Percentiles rank a stretch among this genome's conserved stretches.
Conservation (phyloP, 2,113 vertebrate genomes). For the Xiphophorus hellerii region DNA sequence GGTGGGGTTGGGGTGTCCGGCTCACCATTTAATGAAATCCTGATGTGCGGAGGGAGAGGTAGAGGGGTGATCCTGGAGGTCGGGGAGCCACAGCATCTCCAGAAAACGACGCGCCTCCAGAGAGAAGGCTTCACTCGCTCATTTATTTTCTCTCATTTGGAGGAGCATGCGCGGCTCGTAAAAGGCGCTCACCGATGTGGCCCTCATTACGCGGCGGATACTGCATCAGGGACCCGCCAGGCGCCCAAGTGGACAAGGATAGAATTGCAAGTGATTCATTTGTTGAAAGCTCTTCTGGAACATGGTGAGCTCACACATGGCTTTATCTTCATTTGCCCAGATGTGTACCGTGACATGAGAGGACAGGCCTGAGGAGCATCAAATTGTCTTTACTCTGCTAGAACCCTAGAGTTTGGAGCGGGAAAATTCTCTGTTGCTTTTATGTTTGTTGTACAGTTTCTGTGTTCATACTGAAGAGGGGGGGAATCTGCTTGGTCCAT, state of each 20-base stretch:
- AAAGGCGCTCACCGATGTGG: constrained; percentile 21
- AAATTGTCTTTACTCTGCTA: neutral
- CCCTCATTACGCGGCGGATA: constrained; percentile 59
- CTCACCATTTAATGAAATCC: constrained; percentile 86
- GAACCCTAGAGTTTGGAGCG: constrained; percentile 14
- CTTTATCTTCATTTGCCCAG: constrained; percentile 82
- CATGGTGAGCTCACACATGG: constrained; percentile 50
- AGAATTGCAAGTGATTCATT: constrained; percentile 83
- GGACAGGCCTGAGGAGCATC: constrained; percentile 53
- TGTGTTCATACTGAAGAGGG: neutral
- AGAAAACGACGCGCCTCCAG: constrained; percentile 55
- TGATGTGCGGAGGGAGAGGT: constrained; percentile 71
- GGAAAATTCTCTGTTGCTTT: constrained; percentile 1
- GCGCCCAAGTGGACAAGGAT: constrained; percentile 74
- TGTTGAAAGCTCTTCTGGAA: constrained; percentile 66
- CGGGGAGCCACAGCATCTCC: constrained; percentile 50
- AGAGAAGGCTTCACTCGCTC: constrained; percentile 59
- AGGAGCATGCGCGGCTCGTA: constrained; percentile 28
- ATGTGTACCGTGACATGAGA: constrained; percentile 65
- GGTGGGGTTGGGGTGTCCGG: constrained; percentile 49
- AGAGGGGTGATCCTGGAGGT: constrained; percentile 50
- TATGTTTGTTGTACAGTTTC: neutral
- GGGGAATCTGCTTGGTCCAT: constrained; percentile 23
- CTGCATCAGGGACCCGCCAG: constrained; percentile 52
- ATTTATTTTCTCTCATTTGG: constrained; percentile 51